Evolutionary conservation across 92 coral and sea anemone species (phyloP).

Genomic region (Phymanthus crucifer): DNA sequence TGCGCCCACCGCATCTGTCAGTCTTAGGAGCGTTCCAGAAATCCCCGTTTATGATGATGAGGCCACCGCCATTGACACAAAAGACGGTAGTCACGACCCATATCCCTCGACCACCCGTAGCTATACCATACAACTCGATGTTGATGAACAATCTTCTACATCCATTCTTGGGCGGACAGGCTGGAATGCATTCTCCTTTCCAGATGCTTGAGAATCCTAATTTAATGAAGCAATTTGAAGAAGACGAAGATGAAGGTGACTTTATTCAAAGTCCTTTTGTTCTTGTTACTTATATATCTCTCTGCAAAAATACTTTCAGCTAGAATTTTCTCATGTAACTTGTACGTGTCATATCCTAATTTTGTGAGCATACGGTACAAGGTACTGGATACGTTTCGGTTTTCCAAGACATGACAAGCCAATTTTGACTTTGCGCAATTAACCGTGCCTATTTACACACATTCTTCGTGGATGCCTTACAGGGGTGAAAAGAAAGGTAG

Average conservation of each 20-base stretch:
- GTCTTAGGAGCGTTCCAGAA: conserved; percentile 37
- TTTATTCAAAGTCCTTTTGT: background rate
- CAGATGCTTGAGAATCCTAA: conserved; percentile 37
- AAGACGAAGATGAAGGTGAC: conserved; percentile 74
- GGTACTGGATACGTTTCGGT: no score
- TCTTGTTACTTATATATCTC: background rate
- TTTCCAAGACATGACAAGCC: background rate
- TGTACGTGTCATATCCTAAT: no score
- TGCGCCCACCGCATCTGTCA: conserved; percentile 64
- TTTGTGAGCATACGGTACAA: no score
- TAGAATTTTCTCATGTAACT: no score
- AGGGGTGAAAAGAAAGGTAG: no score
- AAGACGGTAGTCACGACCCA: conserved; percentile 96
- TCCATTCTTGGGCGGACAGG: conserved; percentile 29
- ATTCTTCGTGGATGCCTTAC: no score
- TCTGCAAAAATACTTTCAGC: no score
- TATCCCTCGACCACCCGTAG: conserved; percentile 92
- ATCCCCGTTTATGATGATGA: conserved; percentile 89
- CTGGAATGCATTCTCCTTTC: conserved; percentile 38
- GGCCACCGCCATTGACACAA: conserved; percentile 95
- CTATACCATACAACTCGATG: conserved; percentile 78
- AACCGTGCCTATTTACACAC: no score
- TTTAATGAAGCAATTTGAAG: conserved; percentile 49
- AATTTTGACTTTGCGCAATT: no score
- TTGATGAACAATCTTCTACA: conserved; percentile 46